Percentiles rank a stretch among this genome's conserved stretches.
Evolutionary conservation across 1,140 invertebrate species (phyloP).

Genomic region (Oncopeltus fasciatus): DNA sequence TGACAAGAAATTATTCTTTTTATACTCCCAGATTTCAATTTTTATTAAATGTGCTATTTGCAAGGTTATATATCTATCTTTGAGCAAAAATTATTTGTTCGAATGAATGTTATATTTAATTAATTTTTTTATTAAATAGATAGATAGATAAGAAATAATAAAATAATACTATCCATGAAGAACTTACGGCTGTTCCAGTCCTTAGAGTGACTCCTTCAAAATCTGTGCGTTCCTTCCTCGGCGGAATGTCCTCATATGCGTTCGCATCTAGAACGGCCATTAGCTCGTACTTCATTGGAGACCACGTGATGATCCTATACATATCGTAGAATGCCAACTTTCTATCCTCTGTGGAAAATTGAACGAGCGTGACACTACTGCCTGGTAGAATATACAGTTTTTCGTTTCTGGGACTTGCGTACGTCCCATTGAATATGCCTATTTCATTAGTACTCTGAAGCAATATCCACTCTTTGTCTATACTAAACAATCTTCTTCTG

Average conservation of each 20-base stretch:
- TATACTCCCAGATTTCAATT: too few species aligned
- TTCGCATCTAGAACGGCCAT: not conserved
- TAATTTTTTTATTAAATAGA: too few species aligned
- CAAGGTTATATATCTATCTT: too few species aligned
- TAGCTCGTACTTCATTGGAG: not conserved
- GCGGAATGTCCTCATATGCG: not conserved
- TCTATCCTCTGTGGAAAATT: not conserved
- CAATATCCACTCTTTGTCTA: not conserved
- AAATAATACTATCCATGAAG: not conserved
- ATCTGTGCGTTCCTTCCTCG: not conserved
- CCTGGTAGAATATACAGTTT: not conserved
- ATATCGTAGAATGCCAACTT: not conserved
- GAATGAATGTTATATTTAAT: too few species aligned
- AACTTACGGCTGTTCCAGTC: not conserved
- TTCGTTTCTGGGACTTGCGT: not conserved
- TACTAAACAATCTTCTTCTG: not conserved
- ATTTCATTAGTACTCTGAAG: not conserved
- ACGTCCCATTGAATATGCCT: not conserved
- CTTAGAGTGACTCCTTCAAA: not conserved
- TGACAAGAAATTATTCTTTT: too few species aligned
- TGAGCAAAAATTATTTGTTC: too few species aligned
- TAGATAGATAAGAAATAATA: too few species aligned
- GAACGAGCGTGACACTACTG: not conserved
- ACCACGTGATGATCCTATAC: not conserved
- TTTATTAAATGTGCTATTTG: too few species aligned